These are phyloP conservation scores for Tachina fera DNA, from an alignment of 2,888 invertebrate genomes.

Conservation along the genomic window DNA sequence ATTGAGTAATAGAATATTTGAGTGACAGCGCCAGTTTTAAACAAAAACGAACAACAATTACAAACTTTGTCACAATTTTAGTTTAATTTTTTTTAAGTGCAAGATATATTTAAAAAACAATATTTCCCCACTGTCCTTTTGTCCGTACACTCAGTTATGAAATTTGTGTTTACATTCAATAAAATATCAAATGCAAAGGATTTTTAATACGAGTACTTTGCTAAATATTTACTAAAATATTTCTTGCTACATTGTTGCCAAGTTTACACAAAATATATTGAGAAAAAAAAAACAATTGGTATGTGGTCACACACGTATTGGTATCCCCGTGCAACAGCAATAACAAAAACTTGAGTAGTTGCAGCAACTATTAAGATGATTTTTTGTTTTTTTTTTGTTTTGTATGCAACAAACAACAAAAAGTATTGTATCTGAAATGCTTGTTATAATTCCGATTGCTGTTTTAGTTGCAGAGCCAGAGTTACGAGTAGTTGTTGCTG, in stretches of 20 bases:
- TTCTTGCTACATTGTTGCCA: conserved; percentile 59
- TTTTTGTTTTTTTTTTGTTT: not conserved
- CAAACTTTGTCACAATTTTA: conserved; percentile 55
- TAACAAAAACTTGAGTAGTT: not conserved
- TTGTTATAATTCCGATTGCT: conserved; percentile 41
- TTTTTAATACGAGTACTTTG: conserved; percentile 1
- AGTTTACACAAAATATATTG: conserved; percentile 26
- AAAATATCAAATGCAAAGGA: not conserved
- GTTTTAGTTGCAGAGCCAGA: conserved; percentile 8
- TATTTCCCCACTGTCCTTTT: not conserved
- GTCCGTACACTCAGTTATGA: not conserved
- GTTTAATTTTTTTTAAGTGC: conserved; percentile 15
- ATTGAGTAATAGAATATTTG: not conserved
- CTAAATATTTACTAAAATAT: conserved; percentile 6
- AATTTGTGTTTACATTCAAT: not conserved
- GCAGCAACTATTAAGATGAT: conserved; percentile 25
- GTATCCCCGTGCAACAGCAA: conserved; percentile 20
- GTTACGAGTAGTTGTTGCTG: conserved; percentile 9
- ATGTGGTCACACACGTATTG: conserved; percentile 40
- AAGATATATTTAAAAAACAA: not conserved
- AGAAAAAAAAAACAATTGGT: conserved; percentile 25
- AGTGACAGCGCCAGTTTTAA: not conserved
- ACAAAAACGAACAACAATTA: conserved; percentile 15
- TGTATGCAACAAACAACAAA: conserved; percentile 20
- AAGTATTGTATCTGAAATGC: conserved; percentile 9